Conservation (phyloP, 1,140 invertebrate species). For the Aphelenchoides fujianensis region DNA sequence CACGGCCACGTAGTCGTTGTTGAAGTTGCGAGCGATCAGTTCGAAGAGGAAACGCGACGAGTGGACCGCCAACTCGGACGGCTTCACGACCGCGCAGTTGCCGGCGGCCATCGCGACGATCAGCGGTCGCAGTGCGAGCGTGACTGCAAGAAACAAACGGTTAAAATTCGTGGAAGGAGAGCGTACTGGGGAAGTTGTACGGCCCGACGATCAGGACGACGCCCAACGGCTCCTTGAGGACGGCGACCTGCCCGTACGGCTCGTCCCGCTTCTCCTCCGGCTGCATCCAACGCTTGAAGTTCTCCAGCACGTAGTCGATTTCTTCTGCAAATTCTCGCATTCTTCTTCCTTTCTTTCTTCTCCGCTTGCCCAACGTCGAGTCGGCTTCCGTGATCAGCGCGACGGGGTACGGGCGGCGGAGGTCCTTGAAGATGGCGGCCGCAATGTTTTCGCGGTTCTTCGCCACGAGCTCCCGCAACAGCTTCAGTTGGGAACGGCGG, state of each 20-base stretch:
- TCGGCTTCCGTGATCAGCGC: constrained; percentile 32
- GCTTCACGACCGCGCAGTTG: constrained; percentile 87
- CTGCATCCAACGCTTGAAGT: constrained; percentile 42
- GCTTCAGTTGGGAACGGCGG: neutral
- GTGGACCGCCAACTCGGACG: constrained; percentile 80
- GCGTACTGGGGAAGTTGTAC: constrained; percentile 84
- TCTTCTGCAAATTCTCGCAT: no score
- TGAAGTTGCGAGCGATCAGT: constrained; percentile 82
- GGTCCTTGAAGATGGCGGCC: constrained; percentile 12
- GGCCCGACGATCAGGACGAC: constrained; percentile 79
- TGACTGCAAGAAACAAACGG: constrained; percentile 72
- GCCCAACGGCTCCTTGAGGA: constrained; percentile 71
- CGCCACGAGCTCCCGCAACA: neutral
- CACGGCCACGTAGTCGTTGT: constrained; percentile 68
- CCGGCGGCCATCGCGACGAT: constrained; percentile 83
- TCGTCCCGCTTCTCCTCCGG: constrained; percentile 27
- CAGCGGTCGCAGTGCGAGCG: constrained; percentile 66
- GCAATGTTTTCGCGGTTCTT: constrained; percentile 5
- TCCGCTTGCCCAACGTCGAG: constrained; percentile 31
- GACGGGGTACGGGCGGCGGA: neutral
- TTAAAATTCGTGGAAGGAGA: neutral
- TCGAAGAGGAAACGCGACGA: constrained; percentile 74
- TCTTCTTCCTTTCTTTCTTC: no score
- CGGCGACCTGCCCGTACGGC: constrained; percentile 64
- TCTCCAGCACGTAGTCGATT: constrained; percentile 46